Base-by-base conservation (phyloP, 2,888 invertebrate genomes). In the Chrysolina haemoptera region DNA sequence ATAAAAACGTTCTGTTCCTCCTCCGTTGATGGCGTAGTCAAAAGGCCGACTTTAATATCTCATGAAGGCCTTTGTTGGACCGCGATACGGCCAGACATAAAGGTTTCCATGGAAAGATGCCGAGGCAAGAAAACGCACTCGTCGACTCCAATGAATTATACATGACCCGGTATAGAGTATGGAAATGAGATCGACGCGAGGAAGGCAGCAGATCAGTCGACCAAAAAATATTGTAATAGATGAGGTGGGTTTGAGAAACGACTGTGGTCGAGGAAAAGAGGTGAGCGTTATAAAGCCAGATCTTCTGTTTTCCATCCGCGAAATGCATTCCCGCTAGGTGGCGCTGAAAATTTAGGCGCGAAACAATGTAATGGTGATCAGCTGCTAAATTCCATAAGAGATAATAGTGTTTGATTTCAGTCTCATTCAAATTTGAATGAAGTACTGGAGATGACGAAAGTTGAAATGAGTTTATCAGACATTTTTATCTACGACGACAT, bases 81-180 rank as follows among this genome's bases (percentile, higher is more conserved):
- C 59, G 10, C 59, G 59, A 59, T 59, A 59, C 35, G 35, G 59
- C 72, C 72, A 75, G 72, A 72, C 62, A 69, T 69, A 70, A 72
- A 75, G 72, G 72, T 76, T 71, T 71, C 71, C 68, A 67, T 68
- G 71, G 59, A 74, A 76, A 62, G 73, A 76, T 76, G 67, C 35
- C 18, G 35, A 62, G 67, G 63, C 63, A 46, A 65, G 70, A 71
- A 80, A 81, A 84, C 82, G 83, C 78, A 82, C 80, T 76, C 74
- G 74, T 72, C 81, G 83, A 80, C 83, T 80, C 82, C 83, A 84
- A 85, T 87, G 86, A 86, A 87, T 87, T 86, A 86, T 85, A 86
- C 86, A 87, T 86, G 86, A 86, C 85, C 77, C 79, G 82, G 85
- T 84, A 85, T 85, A 84, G 86, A 85, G 84, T 86, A 87, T 87